Conservation (phyloP, 2,888 invertebrate species). For the Harpalus rubripes region DNA sequence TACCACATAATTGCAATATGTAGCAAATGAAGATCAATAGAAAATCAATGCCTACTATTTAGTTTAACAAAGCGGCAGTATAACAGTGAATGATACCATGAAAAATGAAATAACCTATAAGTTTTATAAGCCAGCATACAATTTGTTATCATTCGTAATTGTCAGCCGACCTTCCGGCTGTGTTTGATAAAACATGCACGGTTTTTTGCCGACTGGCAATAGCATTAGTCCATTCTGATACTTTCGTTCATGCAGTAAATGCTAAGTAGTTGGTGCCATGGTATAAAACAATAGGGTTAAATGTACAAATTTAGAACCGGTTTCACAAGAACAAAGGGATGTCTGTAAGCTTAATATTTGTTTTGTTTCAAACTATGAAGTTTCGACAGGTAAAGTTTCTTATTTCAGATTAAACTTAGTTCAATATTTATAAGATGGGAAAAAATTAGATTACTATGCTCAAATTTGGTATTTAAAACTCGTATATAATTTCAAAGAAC, state of each 20-base stretch:
- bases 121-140: conserved; percentile 25
- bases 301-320: conserved; percentile 25
- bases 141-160: conserved; percentile 42
- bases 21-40: conserved; percentile 6
- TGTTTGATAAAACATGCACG: conserved; percentile 19
- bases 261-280: conserved; percentile 16
- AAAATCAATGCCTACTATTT: neutral
- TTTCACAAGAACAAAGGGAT: conserved; percentile 43
- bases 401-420: neutral
- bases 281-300: neutral
- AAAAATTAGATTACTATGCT: neutral
- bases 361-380: conserved; percentile 16
- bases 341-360: conserved; percentile 9
- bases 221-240: neutral
- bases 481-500: too few species aligned
- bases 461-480: too few species aligned
- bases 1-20: neutral
- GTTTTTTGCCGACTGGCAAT: neutral
- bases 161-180: conserved; percentile 34
- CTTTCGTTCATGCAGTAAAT: neutral
- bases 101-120: conserved; percentile 20
- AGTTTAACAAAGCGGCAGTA: conserved; percentile 5
- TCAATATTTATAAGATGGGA: neutral
- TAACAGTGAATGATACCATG: conserved; percentile 1
- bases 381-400: neutral